Base-by-base conservation (phyloP, 2,113 vertebrate species). In the Nesogale talazaci region DNA sequence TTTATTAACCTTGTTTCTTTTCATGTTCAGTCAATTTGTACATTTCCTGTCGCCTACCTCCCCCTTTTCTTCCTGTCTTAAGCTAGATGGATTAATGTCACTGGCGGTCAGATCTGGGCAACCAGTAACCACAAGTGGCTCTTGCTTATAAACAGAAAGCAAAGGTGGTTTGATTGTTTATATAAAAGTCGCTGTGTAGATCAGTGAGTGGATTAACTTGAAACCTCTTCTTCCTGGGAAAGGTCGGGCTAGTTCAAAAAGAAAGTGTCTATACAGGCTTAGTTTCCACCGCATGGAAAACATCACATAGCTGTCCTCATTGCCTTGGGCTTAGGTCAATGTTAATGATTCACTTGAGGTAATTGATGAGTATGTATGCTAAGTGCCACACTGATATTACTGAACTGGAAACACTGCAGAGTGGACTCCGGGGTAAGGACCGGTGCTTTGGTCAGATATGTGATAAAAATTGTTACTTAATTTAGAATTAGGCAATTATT, bases 151-250 rank as follows among this genome's bases (percentile, higher is more conserved):
- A 96, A 96, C 90, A 96, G 75, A 93, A 95, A 86, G 78, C 57
- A 74, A 77, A 96, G 95, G 94, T 95, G 95, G 83, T 95, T 97
- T 92, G 70, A 89, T 1, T 96, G 96, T 96, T 96, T 95, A 95
- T 80, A 38, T 81, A 83, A 63, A 92, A 95, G 83, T 70, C 40
- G 20, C 46, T 59, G 72, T 83, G 77, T 84, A 90, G 92, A 92
- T 86, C 61, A 59, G 77, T 27, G 52, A 46, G 29, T 40, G 63
- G 95, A 96, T 97, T 96, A 96, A 75, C 61, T 17, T 6, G 59
- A 96, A 96, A 95, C 65, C 94, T 95, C 88, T 94, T 86, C 92
- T 96, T 96, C 92, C 88, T 93, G 93, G 83, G 86, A 90, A 96
- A 93, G 56, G 81, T 52, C 19, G 14, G 56, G 27, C 72, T 46